Evolutionary conservation across 2,113 vertebrate species (phyloP).

Genomic region (Eonycteris spelaea): DNA sequence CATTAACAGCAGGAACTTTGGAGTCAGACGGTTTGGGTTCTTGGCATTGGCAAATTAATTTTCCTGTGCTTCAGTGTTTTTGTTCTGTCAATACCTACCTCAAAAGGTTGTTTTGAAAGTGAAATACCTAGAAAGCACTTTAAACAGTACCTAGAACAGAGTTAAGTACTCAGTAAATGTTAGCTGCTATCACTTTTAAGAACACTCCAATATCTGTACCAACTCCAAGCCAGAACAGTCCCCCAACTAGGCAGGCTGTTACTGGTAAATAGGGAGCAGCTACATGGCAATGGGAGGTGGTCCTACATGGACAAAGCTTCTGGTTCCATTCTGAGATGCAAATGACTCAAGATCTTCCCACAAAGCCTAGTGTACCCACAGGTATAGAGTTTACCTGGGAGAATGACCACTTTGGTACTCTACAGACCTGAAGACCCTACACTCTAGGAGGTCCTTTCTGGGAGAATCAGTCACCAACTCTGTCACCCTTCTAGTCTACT

Average conservation of each 20-base stretch:
- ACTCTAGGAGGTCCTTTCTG: neutral
- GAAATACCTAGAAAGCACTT: neutral
- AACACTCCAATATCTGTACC: neutral
- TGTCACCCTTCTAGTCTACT: neutral
- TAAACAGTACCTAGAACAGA: neutral
- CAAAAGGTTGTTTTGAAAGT: neutral
- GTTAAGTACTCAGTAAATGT: neutral
- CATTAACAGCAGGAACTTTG: neutral
- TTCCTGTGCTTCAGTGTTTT: neutral
- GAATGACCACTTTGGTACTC: neutral
- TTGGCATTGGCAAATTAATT: neutral
- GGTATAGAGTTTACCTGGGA: neutral
- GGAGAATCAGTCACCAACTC: neutral
- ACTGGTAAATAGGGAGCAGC: neutral
- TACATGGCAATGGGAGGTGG: neutral
- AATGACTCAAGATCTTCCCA: neutral
- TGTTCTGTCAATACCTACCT: neutral
- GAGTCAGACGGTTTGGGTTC: neutral
- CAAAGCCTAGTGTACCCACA: neutral
- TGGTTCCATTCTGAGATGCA: neutral
- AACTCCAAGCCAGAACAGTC: neutral
- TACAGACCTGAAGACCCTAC: neutral
- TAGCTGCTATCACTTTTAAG: neutral
- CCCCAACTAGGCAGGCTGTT: neutral
- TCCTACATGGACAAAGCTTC: neutral